These are phyloP conservation scores for Paguma larvata DNA, from an alignment of 2,797 vertebrate genomes.

Conservation along the genomic window DNA sequence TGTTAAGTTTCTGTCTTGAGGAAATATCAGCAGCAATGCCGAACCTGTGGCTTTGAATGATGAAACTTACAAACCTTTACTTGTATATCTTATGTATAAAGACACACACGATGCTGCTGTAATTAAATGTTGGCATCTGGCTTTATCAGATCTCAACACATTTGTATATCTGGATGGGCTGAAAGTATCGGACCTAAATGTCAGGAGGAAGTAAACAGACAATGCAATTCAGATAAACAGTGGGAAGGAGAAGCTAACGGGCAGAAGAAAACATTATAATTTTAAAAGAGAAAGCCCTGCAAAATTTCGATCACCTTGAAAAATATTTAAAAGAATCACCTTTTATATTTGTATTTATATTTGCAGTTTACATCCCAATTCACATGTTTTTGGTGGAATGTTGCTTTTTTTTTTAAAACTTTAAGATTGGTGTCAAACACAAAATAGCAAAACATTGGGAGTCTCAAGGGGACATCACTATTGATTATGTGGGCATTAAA, in stretches of 20 bases:
- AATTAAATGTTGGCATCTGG: not conserved
- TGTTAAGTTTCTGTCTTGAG: not conserved
- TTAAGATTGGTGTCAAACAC: not conserved
- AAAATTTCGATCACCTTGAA: not conserved
- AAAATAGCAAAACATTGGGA: not conserved
- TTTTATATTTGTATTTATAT: not conserved
- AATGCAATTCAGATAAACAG: not conserved
- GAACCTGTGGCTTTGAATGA: not conserved
- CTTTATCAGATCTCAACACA: not conserved
- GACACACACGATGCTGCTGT: not conserved
- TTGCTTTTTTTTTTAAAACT: not conserved
- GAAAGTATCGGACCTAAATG: not conserved
- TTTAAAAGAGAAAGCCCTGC: not conserved
- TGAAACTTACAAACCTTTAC: not conserved
- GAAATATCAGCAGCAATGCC: not conserved
- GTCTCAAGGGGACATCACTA: not conserved
- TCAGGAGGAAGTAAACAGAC: not conserved
- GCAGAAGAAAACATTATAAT: not conserved
- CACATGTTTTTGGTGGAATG: not conserved
- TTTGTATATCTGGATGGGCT: not conserved
- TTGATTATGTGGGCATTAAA: not conserved
- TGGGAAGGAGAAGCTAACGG: not conserved
- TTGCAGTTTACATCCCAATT: not conserved
- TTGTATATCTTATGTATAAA: not conserved
- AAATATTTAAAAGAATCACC: not conserved